phyloP scores from a whole-genome alignment of 2,888 invertebrate genomes.

The Cactoblastis cactorum region DNA sequence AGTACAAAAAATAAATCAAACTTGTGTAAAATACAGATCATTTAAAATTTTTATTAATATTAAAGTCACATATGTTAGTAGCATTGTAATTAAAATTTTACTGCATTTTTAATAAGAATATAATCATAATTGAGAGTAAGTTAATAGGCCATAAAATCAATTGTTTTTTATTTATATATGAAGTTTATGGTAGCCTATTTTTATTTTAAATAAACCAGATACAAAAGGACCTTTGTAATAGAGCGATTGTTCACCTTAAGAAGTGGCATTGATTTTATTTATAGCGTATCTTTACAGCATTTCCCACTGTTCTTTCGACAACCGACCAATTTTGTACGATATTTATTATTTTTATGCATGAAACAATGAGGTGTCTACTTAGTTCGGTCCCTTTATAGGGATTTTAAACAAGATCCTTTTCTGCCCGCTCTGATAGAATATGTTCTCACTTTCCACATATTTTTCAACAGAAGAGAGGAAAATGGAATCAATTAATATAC shows the following conservation, averaged over 20 bases:
- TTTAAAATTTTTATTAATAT: too few relatives aligned
- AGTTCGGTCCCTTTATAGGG: conserved; percentile 18
- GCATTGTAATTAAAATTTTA: too few relatives aligned
- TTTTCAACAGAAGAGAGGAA: not conserved
- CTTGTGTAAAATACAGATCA: too few relatives aligned
- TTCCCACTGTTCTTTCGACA: conserved; percentile 26
- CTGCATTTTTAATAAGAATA: too few relatives aligned
- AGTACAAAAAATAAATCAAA: too few relatives aligned
- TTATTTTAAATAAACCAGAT: conserved; percentile 32
- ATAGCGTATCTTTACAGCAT: conserved; percentile 27
- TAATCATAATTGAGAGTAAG: not conserved
- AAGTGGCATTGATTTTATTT: conserved; percentile 43
- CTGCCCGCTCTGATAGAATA: conserved; percentile 7
- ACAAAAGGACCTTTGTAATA: conserved; percentile 37
- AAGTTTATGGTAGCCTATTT: conserved; percentile 32
- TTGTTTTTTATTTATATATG: not conserved
- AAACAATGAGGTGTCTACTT: conserved; percentile 23
- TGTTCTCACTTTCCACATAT: not conserved
- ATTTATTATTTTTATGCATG: conserved; percentile 18
- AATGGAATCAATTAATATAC: too few relatives aligned
- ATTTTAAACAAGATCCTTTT: conserved; percentile 15
- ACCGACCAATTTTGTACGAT: conserved; percentile 24
- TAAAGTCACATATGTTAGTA: too few relatives aligned
- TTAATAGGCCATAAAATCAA: not conserved
- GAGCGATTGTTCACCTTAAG: conserved; percentile 48